Evolutionary conservation across 2,888 invertebrate genomes (phyloP).

Genomic region (Latheticus oryzae): DNA sequence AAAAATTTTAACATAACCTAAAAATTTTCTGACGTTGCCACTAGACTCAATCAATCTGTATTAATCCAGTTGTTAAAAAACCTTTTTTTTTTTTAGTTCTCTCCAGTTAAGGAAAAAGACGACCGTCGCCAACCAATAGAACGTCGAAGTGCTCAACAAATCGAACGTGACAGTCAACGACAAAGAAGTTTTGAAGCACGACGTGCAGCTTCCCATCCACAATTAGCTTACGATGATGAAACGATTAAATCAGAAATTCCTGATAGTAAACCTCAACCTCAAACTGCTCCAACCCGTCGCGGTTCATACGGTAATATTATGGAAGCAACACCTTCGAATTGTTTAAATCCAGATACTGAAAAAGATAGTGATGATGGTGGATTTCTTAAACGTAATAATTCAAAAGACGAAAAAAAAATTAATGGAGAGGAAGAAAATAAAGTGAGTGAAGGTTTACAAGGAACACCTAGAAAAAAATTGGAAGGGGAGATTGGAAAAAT

Average conservation of each 20-base stretch:
- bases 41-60: not conserved
- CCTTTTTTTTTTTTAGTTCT: slow-evolving; percentile 28
- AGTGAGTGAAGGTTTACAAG: slow-evolving; percentile 58
- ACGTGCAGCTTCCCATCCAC: slow-evolving; percentile 76
- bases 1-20: no score
- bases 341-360: slow-evolving; percentile 42
- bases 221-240: slow-evolving; percentile 70
- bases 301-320: slow-evolving; percentile 73
- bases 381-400: slow-evolving; percentile 68
- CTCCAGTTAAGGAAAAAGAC: slow-evolving; percentile 31
- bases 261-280: slow-evolving; percentile 58
- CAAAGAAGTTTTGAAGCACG: slow-evolving; percentile 71
- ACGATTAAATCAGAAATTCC: slow-evolving; percentile 49
- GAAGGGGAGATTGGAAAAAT: slow-evolving; percentile 62
- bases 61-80: not conserved
- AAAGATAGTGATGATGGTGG: slow-evolving; percentile 69
- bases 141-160: slow-evolving; percentile 72
- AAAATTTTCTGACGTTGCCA: slow-evolving; percentile 2
- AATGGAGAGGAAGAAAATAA: slow-evolving; percentile 51
- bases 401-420: slow-evolving; percentile 54
- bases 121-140: slow-evolving; percentile 57
- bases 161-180: slow-evolving; percentile 71
- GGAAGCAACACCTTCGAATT: slow-evolving; percentile 60
- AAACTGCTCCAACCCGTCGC: slow-evolving; percentile 65
- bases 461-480: slow-evolving; percentile 60